Evolutionary conservation across 2,113 vertebrate species (phyloP), one percentile per base, ranked within the genome.

Genomic region (Accipiter virgatus): DNA sequence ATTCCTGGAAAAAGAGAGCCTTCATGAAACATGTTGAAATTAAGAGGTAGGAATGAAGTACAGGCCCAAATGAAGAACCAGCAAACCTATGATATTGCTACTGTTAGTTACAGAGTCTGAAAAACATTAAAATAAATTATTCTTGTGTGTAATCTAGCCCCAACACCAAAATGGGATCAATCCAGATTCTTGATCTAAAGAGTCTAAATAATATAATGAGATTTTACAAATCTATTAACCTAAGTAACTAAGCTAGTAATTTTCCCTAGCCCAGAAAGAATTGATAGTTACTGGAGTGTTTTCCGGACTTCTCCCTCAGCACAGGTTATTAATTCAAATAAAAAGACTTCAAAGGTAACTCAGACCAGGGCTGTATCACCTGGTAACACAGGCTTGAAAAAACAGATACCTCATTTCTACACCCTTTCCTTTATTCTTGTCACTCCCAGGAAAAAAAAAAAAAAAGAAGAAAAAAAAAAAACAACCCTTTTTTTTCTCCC

Each of bases 101-200:
- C 65, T 92, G 53, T 84, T 91, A 47, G 47, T 82, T 81, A 93
- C 62, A 91, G 72, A 95, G 88, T 97, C 68, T 94, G 72, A 95
- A 97, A 95, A 96, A 86, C n/a, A 84, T 93, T 83, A 95, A 96
- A 97, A 96, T 74, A 95, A 45, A 81, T 94, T 95, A 95, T 88
- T 94, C 70, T 88, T 94, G 84, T 48, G 45, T 45, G 66, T 78
- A 96, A 88, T 75, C 53, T 93, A 73, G n/a, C 67, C 66, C 38
- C 18, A 88, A 29, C 40, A 59, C 17, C 56, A 88, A 65, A 61
- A 73, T 27, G 9, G 27, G 19, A 63, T 58, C 7, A 47, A 72
- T 27, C 21, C 27, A 43, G 6, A 55, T 45, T 75, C 22, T 70
- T 0, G 0, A 7, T 70, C 20, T n/a, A 13, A 36, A 31, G 11